Evolutionary conservation across 2,113 vertebrate species (phyloP), one percentile per base, ranked within the genome.

Genomic region (Gulo gulo): DNA sequence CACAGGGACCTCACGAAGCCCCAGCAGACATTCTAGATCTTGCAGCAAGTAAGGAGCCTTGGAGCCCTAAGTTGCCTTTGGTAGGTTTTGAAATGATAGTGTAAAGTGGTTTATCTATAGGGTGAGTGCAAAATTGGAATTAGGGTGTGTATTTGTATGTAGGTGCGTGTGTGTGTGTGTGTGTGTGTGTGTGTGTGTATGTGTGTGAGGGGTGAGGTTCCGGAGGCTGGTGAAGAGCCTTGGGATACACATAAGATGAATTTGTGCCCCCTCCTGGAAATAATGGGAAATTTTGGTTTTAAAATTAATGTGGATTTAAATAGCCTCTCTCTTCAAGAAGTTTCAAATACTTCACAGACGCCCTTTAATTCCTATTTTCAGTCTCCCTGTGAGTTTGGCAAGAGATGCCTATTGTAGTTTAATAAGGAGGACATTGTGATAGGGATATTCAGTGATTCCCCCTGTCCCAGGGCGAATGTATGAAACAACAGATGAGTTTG

Each of bases 221-320:
- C 16, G 29, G 29, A 81, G 14, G n/a, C 8, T 14, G 14, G 42
- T 34, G n/a, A 69, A n/a, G 4, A 84, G 26, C 31, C 16, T 0
- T 24, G 21, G 71, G n/a, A 65, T 8, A 45, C 73, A 67, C n/a
- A 7, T 14, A 47, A 83, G 34, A 92, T n/a, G 71, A 87, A 74
- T 78, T 79, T 78, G 95, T 96, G 96, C 63, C 85, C 88, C 91
- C 97, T 97, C 78, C 88, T 91, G 93, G 95, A 92, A 96, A 95
- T 45, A 73, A 18, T 9, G 26, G 81, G 65, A 91, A 92, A 47
- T 47, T 88, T 50, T 47, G 42, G 7, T 47, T 94, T 90, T 88
- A 94, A 87, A 83, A 65, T 90, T 10, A 93, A 84, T 34, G n/a
- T n/a, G 31, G 15, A 73, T 91, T 91, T 88, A 71, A 95, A 65